Conservation (phyloP, 1,140 invertebrate genomes). For the Mercenaria mercenaria region DNA sequence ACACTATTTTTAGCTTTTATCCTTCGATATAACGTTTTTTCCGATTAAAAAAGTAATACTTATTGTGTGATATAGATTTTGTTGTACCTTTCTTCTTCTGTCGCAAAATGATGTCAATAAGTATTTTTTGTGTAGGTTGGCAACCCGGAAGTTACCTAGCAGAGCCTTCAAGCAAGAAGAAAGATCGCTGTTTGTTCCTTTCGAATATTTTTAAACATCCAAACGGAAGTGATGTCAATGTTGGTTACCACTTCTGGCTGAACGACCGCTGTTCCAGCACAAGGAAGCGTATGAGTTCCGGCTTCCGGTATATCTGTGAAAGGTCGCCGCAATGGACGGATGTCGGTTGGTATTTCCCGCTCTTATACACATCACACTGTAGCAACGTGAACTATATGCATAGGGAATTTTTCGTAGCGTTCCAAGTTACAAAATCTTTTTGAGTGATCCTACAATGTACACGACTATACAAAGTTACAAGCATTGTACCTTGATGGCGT, state of each 20-base stretch:
- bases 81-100: no score
- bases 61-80: no score
- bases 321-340: background rate
- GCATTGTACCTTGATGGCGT: no score
- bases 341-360: slow-evolving; percentile 19
- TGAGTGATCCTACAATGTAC: background rate
- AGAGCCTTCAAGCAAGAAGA: slow-evolving; percentile 36
- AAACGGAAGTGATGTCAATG: slow-evolving; percentile 20
- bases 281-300: slow-evolving; percentile 14
- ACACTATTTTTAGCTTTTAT: no score
- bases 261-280: slow-evolving; percentile 32
- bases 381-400: background rate
- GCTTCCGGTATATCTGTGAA: slow-evolving; percentile 60
- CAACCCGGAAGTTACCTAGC: slow-evolving; percentile 16
- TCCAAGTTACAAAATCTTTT: background rate
- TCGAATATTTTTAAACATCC: slow-evolving; percentile 2
- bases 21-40: no score
- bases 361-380: background rate
- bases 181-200: slow-evolving; percentile 42
- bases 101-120: no score
- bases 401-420: background rate
- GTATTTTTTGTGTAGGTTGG: no score
- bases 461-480: no score
- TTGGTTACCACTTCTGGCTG: slow-evolving; percentile 53
- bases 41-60: no score